Evolutionary conservation across 2,888 invertebrate species (phyloP).

Genomic region (Hirtodrosophila confusa): DNA sequence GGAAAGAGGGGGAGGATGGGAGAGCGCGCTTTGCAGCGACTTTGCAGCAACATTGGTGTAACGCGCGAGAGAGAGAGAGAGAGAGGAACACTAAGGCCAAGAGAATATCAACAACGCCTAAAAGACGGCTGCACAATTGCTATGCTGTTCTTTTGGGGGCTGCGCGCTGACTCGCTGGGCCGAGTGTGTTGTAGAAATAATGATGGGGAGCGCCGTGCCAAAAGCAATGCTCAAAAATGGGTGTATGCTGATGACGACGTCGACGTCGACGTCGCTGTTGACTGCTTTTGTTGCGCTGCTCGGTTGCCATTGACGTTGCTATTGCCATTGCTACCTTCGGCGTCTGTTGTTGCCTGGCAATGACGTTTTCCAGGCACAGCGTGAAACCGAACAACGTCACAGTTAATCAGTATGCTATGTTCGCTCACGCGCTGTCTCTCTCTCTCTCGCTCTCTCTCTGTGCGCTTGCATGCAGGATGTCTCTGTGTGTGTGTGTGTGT

Average conservation of each 20-base stretch:
- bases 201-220: slow-evolving; percentile 26
- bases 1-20: slow-evolving; percentile 1
- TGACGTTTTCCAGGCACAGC: slow-evolving; percentile 43
- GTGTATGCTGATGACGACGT: slow-evolving; percentile 70
- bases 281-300: slow-evolving; percentile 17
- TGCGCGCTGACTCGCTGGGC: slow-evolving; percentile 2
- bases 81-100: slow-evolving; percentile 1
- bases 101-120: slow-evolving; percentile 64
- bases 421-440: background rate
- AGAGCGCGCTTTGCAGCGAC: slow-evolving; percentile 40
- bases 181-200: slow-evolving; percentile 45
- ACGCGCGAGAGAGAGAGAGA: slow-evolving; percentile 22
- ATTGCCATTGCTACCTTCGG: background rate
- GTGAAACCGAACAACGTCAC: slow-evolving; percentile 41
- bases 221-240: slow-evolving; percentile 74
- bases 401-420: slow-evolving; percentile 34
- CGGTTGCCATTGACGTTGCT: too few species aligned
- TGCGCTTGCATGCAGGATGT: background rate
- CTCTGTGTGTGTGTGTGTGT: too few species aligned
- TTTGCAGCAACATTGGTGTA: slow-evolving; percentile 50
- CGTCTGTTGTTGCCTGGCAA: slow-evolving; percentile 43
- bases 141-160: slow-evolving; percentile 4
- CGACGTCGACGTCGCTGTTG: slow-evolving; percentile 6
- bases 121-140: slow-evolving; percentile 57
- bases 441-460: background rate